phyloP scores from a whole-genome alignment of 2,888 invertebrate species.

The Pseudanteris insignis region DNA sequence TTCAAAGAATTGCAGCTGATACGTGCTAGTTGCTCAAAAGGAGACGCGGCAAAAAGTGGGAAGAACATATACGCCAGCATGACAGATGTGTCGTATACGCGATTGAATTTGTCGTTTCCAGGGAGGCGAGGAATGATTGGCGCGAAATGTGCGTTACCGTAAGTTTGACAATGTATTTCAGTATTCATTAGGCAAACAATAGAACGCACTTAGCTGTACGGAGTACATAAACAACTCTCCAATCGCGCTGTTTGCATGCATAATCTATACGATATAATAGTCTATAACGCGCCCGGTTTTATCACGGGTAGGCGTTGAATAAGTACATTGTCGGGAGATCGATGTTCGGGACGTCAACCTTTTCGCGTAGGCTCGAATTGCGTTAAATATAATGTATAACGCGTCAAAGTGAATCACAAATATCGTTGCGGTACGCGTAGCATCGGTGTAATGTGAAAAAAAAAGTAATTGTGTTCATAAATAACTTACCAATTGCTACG shows the following conservation, averaged over 20 bases:
- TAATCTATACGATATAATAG: constrained; percentile 43
- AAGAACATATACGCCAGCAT: constrained; percentile 24
- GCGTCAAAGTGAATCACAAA: constrained; percentile 21
- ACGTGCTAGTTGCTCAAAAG: background rate
- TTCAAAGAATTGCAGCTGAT: no score
- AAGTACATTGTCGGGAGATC: constrained; percentile 44
- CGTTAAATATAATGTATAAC: constrained; percentile 37
- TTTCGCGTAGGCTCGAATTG: constrained; percentile 36
- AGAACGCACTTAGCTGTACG: constrained; percentile 39
- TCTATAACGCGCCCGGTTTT: constrained; percentile 41
- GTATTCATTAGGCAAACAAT: constrained; percentile 43
- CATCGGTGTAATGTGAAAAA: no score
- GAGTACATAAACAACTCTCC: constrained; percentile 44
- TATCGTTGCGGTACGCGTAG: no score
- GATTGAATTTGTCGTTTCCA: constrained; percentile 38
- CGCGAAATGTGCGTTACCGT: constrained; percentile 36
- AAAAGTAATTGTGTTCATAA: no score
- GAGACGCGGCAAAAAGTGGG: constrained; percentile 7
- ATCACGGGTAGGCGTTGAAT: constrained; percentile 45
- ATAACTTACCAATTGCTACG: no score
- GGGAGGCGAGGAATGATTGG: constrained; percentile 34
- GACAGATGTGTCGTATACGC: constrained; percentile 18
- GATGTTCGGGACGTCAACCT: constrained; percentile 43
- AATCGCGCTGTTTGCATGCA: constrained; percentile 39
- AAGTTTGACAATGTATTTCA: constrained; percentile 44